Percentiles rank a stretch among this genome's conserved stretches.
phyloP scores from a whole-genome alignment of 2,888 invertebrate species.

The Mesorhabditis sp. region DNA sequence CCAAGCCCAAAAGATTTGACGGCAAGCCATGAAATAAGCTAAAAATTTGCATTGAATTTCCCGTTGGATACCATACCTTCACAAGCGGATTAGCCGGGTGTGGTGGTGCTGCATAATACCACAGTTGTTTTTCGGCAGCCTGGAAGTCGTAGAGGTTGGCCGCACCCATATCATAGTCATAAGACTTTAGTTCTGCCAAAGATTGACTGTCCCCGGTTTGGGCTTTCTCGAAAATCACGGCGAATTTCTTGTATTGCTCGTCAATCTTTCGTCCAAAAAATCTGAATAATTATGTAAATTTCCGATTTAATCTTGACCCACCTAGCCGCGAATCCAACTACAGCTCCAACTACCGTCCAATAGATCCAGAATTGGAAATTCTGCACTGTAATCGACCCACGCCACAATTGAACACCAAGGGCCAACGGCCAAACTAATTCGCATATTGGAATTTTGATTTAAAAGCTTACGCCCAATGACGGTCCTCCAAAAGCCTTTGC shows the following conservation, averaged over 20 bases:
- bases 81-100: too few species aligned
- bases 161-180: slow-evolving; percentile 28
- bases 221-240: slow-evolving; percentile 23
- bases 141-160: slow-evolving; percentile 26
- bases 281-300: background rate
- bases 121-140: slow-evolving; percentile 23
- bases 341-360: too few species aligned
- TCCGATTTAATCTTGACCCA: too few species aligned
- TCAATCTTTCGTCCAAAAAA: slow-evolving; percentile 30
- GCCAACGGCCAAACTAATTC: too few species aligned
- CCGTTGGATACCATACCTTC: too few species aligned
- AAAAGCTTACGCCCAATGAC: too few species aligned
- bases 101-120: slow-evolving; percentile 21
- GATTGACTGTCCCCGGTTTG: slow-evolving; percentile 11
- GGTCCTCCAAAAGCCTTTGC: too few species aligned
- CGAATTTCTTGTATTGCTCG: slow-evolving; percentile 22
- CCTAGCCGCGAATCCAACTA: too few species aligned
- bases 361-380: too few species aligned
- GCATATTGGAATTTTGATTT: too few species aligned
- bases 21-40: background rate
- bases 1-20: background rate
- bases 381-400: too few species aligned
- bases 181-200: slow-evolving; percentile 21
- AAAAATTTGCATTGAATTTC: background rate
- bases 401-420: too few species aligned